Evolutionary conservation across 2,113 vertebrate genomes (phyloP).

Genomic region (pig (Sus scrofa)): T2T-Sscrofa CM000816.6:81081001-81081500

Average conservation of each 20-base stretch:
- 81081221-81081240: neutral
- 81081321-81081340: neutral
- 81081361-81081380: neutral
- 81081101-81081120: neutral
- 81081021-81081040: neutral
- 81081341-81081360: neutral
- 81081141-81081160: neutral
- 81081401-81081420: constrained; percentile 26
- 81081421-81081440: constrained; percentile 29
- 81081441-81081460: constrained; percentile 52
- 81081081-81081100: neutral
- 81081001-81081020: neutral
- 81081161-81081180: constrained; percentile 27
- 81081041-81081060: neutral
- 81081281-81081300: neutral
- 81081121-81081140: neutral
- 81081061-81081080: neutral
- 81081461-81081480: neutral
- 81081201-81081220: constrained; percentile 7
- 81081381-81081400: neutral
- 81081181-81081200: neutral
- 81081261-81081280: neutral
- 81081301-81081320: neutral
- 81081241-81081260: neutral
- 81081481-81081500: neutral